Evolutionary conservation across 35 echinoderm and acorn worm species (phyloP).

Genomic region (Heliocidaris erythrogramma): DNA sequence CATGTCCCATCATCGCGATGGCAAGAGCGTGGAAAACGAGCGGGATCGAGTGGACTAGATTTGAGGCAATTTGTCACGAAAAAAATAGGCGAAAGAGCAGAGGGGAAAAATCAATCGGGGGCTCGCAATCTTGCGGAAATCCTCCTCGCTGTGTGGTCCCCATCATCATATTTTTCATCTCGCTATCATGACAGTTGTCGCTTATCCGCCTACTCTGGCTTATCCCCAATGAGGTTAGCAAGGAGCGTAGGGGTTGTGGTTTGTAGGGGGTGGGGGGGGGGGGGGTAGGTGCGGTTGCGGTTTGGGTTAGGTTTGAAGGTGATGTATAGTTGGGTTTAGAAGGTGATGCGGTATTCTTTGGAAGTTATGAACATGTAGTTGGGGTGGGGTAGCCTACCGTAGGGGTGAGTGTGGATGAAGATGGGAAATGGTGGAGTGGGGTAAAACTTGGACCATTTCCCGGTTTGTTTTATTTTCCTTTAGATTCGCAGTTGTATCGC

Average conservation of each 20-base stretch:
- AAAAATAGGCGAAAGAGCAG: slow-evolving; percentile 33
- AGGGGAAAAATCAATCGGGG: background rate
- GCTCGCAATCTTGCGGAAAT: slow-evolving; percentile 27
- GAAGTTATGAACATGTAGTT: too few relatives aligned
- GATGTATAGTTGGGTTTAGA: background rate
- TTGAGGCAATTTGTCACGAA: slow-evolving; percentile 39
- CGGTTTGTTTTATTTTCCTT: background rate
- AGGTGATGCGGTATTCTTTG: too few relatives aligned
- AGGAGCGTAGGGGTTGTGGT: background rate
- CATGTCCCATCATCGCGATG: slow-evolving; percentile 17
- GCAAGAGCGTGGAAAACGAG: slow-evolving; percentile 6
- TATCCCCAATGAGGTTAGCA: slow-evolving; percentile 1
- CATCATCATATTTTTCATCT: slow-evolving; percentile 43
- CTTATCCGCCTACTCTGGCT: background rate
- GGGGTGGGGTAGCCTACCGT: too few relatives aligned
- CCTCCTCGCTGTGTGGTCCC: slow-evolving; percentile 29
- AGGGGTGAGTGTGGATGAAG: too few relatives aligned
- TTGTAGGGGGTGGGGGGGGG: background rate
- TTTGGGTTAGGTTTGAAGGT: background rate
- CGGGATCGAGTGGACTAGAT: background rate
- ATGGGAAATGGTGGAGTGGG: too few relatives aligned
- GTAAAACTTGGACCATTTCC: background rate
- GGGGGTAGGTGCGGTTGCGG: background rate
- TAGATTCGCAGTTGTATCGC: background rate
- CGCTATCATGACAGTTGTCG: slow-evolving; percentile 33